phyloP scores from a whole-genome alignment of 2,113 vertebrate species.

The Amphilophus citrinellus region DNA sequence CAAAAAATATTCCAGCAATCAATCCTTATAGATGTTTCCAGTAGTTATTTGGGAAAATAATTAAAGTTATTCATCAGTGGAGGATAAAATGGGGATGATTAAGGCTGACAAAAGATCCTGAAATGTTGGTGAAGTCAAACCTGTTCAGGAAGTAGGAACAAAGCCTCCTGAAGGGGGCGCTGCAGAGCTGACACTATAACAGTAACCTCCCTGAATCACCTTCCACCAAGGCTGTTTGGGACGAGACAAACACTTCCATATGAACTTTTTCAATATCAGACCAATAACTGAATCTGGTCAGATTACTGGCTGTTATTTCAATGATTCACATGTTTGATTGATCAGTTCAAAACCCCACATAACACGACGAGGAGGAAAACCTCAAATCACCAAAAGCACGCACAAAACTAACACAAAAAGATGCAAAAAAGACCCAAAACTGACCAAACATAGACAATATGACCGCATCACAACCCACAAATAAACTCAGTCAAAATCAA shows the following conservation, averaged over 20 bases:
- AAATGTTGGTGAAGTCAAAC: not conserved
- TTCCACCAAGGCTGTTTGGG: not conserved
- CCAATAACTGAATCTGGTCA: too few species aligned
- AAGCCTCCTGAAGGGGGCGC: not conserved
- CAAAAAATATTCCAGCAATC: conserved; percentile 24
- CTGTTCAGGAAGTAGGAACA: not conserved
- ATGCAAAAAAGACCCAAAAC: not conserved
- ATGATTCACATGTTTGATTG: not conserved
- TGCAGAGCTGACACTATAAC: not conserved
- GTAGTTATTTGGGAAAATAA: conserved; percentile 5
- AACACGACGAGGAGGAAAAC: too few species aligned
- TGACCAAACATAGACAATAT: not conserved
- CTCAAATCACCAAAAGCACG: not conserved
- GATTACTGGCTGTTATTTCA: not conserved
- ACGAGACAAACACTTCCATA: too few species aligned
- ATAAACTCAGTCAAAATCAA: too few species aligned
- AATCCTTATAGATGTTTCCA: conserved; percentile 14
- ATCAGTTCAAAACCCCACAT: not conserved
- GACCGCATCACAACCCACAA: too few species aligned
- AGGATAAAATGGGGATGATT: not conserved
- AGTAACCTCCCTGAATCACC: not conserved
- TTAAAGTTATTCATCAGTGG: not conserved
- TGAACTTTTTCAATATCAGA: not conserved
- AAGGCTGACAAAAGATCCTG: not conserved
- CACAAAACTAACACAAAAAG: not conserved